Conservation (phyloP, 2,797 vertebrate genomes). For the Aulostomus chinensis region DNA sequence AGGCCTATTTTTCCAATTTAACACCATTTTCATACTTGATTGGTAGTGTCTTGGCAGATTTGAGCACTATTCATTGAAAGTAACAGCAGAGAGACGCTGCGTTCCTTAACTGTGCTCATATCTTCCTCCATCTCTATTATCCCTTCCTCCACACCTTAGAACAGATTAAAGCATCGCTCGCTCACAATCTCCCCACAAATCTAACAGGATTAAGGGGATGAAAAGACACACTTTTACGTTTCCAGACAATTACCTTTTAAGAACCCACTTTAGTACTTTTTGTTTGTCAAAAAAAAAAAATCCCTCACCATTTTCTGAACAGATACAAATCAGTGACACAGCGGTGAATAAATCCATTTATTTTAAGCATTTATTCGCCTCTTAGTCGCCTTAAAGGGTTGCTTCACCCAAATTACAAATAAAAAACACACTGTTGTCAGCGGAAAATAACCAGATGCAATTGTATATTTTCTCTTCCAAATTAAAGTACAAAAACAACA, state of each 20-base stretch:
- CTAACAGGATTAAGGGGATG: conserved; percentile 74
- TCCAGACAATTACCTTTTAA: conserved; percentile 72
- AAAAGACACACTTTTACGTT: conserved; percentile 63
- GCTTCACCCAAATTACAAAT: conserved; percentile 43
- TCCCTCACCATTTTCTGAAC: conserved; percentile 43
- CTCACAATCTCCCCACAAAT: conserved; percentile 66
- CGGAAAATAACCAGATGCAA: no score
- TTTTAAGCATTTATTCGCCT: conserved; percentile 50
- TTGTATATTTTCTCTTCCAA: no score
- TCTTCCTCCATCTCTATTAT: conserved; percentile 67
- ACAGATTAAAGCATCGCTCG: conserved; percentile 60
- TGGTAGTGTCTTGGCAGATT: neutral
- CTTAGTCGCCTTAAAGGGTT: conserved; percentile 33
- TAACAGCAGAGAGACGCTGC: conserved; percentile 7
- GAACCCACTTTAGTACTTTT: conserved; percentile 43
- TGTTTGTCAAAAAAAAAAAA: conserved; percentile 29
- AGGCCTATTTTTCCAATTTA: conserved; percentile 10
- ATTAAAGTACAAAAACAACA: no score
- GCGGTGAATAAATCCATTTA: conserved; percentile 48
- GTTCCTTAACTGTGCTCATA: conserved; percentile 29
- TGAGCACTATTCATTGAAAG: conserved; percentile 1
- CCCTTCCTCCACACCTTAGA: conserved; percentile 69
- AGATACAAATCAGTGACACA: conserved; percentile 49
- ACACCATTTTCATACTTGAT: conserved; percentile 1
- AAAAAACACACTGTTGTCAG: neutral